Evolutionary conservation across 2,113 vertebrate genomes (phyloP).

Genomic region (Nycticorax nycticorax): DNA sequence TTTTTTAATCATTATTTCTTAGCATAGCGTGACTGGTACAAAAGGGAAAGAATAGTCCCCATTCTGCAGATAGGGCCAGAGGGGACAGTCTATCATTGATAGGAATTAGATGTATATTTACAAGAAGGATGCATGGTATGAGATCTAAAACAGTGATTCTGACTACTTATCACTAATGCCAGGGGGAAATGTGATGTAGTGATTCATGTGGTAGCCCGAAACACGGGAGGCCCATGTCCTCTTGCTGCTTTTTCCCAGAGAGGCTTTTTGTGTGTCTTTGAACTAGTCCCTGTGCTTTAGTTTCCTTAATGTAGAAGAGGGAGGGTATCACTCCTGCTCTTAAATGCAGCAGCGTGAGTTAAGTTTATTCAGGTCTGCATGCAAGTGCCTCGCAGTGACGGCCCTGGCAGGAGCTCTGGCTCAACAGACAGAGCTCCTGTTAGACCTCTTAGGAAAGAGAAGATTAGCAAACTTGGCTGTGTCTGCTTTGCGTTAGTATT

Average conservation of each 20-base stretch:
- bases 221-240: background rate
- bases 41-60: background rate
- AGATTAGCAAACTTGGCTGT: background rate
- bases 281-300: background rate
- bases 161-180: background rate
- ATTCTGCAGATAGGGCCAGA: background rate
- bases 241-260: background rate
- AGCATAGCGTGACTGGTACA: background rate
- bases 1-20: slow-evolving; percentile 17
- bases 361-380: background rate
- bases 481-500: background rate
- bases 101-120: background rate
- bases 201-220: background rate
- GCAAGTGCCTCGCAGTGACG: rapidly evolving
- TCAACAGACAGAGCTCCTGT: background rate
- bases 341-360: rapidly evolving
- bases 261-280: background rate
- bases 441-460: background rate
- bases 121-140: background rate
- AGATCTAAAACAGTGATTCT: slow-evolving; percentile 1
- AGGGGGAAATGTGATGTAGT: background rate
- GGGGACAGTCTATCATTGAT: background rate
- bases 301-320: background rate
- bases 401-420: background rate
- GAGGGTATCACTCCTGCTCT: background rate